A percentile compares a stretch with the other conserved stretches of the same genome.
Evolutionary conservation across 37 sponge, comb jelly and placozoan species (phyloP).

Genomic region (Axinella damicornis): DNA sequence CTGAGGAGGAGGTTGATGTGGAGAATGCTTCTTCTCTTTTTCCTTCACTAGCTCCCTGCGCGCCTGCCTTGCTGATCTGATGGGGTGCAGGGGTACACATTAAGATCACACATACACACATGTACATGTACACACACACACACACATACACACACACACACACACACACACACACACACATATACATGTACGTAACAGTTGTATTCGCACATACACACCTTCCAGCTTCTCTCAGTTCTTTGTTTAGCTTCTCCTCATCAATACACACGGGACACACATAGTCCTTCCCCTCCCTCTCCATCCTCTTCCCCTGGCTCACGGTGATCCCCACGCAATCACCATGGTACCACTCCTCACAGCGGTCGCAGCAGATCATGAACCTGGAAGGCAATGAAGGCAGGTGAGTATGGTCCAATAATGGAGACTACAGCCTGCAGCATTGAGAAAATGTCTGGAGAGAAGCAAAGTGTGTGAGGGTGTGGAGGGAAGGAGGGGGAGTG

Average conservation of each 20-base stretch:
- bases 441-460: background rate
- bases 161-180: conserved; percentile 13
- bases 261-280: conserved; percentile 74
- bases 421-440: background rate
- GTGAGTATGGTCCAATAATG: no score
- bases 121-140: conserved; percentile 4
- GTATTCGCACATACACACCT: conserved; percentile 24
- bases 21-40: background rate
- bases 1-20: background rate
- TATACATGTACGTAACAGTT: no score
- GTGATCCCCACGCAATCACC: conserved; percentile 89
- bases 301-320: conserved; percentile 77
- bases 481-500: background rate
- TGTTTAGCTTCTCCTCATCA: conserved; percentile 44
- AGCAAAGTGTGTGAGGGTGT: background rate
- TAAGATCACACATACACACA: conserved; percentile 1
- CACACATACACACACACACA: conserved; percentile 13
- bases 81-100: background rate
- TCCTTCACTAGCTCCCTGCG: conserved; percentile 32
- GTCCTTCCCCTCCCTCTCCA: conserved; percentile 78
- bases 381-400: conserved; percentile 46
- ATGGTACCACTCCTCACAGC: conserved; percentile 92
- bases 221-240: conserved; percentile 19
- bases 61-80: conserved; percentile 17
- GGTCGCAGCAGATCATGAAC: conserved; percentile 94